Evolutionary conservation across 2,888 invertebrate genomes (phyloP).

Genomic region (Orchestes rusci): DNA sequence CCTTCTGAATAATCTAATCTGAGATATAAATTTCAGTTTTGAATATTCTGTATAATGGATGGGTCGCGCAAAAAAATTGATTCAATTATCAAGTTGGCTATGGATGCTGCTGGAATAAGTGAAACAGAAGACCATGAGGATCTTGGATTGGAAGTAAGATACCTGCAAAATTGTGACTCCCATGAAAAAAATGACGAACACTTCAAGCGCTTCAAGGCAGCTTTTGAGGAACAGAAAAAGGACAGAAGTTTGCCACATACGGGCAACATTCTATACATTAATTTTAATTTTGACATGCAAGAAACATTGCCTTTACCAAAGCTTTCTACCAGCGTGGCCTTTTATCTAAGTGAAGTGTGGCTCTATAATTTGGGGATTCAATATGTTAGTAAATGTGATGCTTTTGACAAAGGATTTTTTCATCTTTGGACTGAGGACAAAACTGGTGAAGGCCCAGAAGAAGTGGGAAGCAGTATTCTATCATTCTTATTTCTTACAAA

Average conservation of each 20-base stretch:
- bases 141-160: too few relatives aligned
- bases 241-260: background rate
- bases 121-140: too few relatives aligned
- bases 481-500: background rate
- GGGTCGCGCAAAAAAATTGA: too few relatives aligned
- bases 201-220: background rate
- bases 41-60: too few relatives aligned
- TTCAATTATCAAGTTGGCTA: too few relatives aligned
- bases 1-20: too few relatives aligned
- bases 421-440: constrained; percentile 18
- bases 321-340: constrained; percentile 14
- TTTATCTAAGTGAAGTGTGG: constrained; percentile 18
- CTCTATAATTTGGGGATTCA: constrained; percentile 9
- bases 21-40: too few relatives aligned
- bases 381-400: constrained; percentile 1
- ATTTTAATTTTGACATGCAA: background rate
- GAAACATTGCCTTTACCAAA: constrained; percentile 10
- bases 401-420: constrained; percentile 6
- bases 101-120: too few relatives aligned
- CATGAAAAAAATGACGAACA: background rate
- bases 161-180: background rate
- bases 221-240: background rate
- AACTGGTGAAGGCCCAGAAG: constrained; percentile 16
- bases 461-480: constrained; percentile 24
- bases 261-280: background rate